Percentiles rank a stretch among this genome's conserved stretches.
Evolutionary conservation across 2,113 vertebrate genomes (phyloP).

Genomic region (Phaethornis superciliosus): DNA sequence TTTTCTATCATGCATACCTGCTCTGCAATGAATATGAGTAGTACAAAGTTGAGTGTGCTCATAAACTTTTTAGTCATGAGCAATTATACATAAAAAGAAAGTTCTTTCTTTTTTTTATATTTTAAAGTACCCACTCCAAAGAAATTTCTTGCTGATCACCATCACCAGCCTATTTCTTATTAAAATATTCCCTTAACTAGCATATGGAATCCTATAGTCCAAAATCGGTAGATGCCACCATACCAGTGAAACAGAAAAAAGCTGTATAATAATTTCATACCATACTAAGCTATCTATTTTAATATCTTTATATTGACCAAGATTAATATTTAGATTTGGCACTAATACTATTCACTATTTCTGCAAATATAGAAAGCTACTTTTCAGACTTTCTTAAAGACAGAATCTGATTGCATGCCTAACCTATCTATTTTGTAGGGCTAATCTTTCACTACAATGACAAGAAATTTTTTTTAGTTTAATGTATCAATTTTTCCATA

Average conservation of each 20-base stretch:
- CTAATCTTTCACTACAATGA: slow-evolving; percentile 11
- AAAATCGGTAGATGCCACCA: neutral
- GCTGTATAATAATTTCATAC: slow-evolving; percentile 5
- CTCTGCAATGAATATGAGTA: neutral
- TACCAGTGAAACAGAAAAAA: neutral
- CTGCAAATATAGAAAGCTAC: neutral
- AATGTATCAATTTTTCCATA: neutral
- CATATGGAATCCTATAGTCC: neutral
- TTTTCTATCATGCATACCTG: neutral
- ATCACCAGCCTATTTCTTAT: neutral
- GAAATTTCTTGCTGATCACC: neutral
- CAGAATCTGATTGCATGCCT: slow-evolving; percentile 21
- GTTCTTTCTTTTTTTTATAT: neutral
- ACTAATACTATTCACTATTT: slow-evolving; percentile 14
- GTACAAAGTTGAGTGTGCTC: neutral
- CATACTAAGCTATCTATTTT: slow-evolving; percentile 28
- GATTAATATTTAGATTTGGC: slow-evolving; percentile 37
- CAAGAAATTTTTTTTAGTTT: slow-evolving; percentile 15
- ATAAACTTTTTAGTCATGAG: neutral
- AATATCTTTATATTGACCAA: slow-evolving; percentile 29
- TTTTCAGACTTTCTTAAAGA: slow-evolving; percentile 42
- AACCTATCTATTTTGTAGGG: slow-evolving; percentile 14
- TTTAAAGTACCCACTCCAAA: neutral
- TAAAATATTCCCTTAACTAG: neutral
- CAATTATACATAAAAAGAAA: neutral